Conservation (phyloP, 2,113 vertebrate species). For the Alaudala cheleensis region DNA sequence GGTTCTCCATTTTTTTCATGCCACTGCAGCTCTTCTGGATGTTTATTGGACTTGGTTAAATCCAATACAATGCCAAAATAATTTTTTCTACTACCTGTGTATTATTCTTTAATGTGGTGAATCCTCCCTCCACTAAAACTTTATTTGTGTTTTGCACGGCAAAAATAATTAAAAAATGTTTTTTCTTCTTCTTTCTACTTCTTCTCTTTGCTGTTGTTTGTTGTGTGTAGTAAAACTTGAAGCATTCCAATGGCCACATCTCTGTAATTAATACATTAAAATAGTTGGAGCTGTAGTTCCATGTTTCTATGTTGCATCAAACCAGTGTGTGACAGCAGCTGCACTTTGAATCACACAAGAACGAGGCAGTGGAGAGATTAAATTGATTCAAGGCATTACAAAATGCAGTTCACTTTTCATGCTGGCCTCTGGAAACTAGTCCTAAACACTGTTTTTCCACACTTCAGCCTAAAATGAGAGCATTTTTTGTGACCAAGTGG, state of each 20-base stretch:
- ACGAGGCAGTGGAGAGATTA: not conserved
- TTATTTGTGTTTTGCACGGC: not conserved
- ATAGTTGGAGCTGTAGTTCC: not conserved
- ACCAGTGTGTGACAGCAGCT: not conserved
- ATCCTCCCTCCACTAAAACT: not conserved
- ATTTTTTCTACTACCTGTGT: not conserved
- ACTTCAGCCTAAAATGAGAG: not conserved
- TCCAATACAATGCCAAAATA: not conserved
- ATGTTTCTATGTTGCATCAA: not conserved
- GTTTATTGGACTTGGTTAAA: not conserved
- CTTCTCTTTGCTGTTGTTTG: not conserved
- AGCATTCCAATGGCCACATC: not conserved
- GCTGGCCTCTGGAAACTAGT: not conserved
- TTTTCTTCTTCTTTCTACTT: not conserved
- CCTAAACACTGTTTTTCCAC: accelerated
- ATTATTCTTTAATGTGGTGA: not conserved
- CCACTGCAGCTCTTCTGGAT: not conserved
- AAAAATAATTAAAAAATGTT: accelerated
- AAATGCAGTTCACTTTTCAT: not conserved
- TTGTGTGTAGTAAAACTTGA: not conserved
- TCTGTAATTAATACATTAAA: not conserved
- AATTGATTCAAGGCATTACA: not conserved
- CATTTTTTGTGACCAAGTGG: not conserved
- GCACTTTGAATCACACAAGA: not conserved
- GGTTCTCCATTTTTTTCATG: not conserved